phyloP scores from a whole-genome alignment of 2,888 invertebrate species.

The Thera obeliscata region DNA sequence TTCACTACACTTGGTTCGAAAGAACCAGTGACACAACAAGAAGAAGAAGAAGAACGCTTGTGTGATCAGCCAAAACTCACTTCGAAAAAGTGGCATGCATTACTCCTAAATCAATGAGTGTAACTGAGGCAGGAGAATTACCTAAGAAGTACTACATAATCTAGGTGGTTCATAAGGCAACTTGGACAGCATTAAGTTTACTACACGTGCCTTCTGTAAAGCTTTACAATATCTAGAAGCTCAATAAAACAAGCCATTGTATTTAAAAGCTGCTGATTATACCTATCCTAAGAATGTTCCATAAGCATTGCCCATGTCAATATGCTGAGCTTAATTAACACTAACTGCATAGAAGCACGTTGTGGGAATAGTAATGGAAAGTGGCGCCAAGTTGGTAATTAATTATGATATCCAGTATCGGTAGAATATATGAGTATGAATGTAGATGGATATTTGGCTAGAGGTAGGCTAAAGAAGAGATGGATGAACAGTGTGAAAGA shows the following conservation, averaged over 20 bases:
- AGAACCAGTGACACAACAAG: no score
- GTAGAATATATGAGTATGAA: not conserved
- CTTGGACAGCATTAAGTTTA: not conserved
- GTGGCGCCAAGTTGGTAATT: conserved; percentile 1
- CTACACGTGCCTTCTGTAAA: not conserved
- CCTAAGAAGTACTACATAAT: not conserved
- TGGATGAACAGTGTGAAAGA: no score
- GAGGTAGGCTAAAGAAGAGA: no score
- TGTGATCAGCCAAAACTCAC: no score
- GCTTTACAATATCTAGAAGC: not conserved
- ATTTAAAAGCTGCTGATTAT: conserved; percentile 10
- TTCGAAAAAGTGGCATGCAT: no score
- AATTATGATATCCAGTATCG: no score
- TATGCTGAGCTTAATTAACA: conserved; percentile 19
- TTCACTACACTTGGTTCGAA: no score
- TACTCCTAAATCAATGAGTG: no score
- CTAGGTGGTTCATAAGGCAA: not conserved
- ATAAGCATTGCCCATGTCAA: conserved; percentile 15
- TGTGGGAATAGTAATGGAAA: conserved; percentile 6
- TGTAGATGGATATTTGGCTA: no score
- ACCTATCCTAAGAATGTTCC: not conserved
- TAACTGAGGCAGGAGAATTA: no score
- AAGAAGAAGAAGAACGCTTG: no score
- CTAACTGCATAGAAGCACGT: conserved; percentile 19
- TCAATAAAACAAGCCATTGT: conserved; percentile 4